Evolutionary conservation across 2,888 invertebrate genomes (phyloP), one percentile per base, ranked within the genome.

Genomic region (Polyommatus iphigenia): DNA sequence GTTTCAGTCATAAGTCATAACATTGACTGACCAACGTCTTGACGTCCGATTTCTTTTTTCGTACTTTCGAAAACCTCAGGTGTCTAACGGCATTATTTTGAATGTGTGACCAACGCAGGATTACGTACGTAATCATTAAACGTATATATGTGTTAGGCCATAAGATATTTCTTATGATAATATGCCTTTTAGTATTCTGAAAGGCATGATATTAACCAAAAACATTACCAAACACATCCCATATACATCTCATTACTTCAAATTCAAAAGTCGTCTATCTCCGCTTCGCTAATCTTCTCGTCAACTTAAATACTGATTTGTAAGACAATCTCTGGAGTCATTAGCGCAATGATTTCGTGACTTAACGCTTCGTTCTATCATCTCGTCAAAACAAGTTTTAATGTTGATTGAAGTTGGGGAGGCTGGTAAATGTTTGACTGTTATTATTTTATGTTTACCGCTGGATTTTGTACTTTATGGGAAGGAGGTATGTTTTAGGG

Each of bases 351-450:
- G 78, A 59, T 73, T 75, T 85, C 84, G 84, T 85, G 84, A 85
- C 85, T 85, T 84, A 82, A 83, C 82, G 83, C 80, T 78, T 80
- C 85, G 86, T 88, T 89, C 90, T 90, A 90, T 90, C 90, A 87
- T 85, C 85, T 84, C 85, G 83, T 84, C 85, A 85, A 86, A 87
- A 86, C 85, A 86, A 88, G 87, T 89, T 90, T 89, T 88, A 88
- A 90, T 87, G 87, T 84, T 87, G 88, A 87, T 88, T 84, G 85
- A 84, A 84, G 83, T 85, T 79, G 83, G 29, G 67, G 29, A 29
- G 29, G 67, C 50, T 54, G 67, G 29, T 67, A 67, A 67, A 67
- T 67, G 67, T 29, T 67, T 32, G 29, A 67, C 67, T 67, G 29
- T 67, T 67, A 67, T 67, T 67, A 29, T 67, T 67, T 29, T 32